phyloP scores from a whole-genome alignment of 2,888 invertebrate species.

The Anaspis maculata region DNA sequence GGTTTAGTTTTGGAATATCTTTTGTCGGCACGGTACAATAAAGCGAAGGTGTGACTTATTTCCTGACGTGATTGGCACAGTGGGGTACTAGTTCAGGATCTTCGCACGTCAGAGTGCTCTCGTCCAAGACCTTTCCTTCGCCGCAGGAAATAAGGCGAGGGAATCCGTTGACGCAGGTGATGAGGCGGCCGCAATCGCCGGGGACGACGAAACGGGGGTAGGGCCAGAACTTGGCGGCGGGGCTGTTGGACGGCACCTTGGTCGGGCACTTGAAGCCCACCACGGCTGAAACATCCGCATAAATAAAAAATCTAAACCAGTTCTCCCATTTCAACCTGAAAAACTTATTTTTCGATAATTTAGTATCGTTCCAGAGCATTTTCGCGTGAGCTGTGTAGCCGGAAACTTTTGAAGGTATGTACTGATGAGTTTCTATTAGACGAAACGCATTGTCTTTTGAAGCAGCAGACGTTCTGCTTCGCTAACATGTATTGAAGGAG shows the following conservation, averaged over 20 bases:
- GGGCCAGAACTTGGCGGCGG: conserved; percentile 85
- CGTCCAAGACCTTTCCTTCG: conserved; percentile 80
- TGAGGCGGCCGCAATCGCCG: conserved; percentile 77
- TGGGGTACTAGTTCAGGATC: conserved; percentile 54
- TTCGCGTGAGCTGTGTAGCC: too few relatives aligned
- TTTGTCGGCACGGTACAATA: too few relatives aligned
- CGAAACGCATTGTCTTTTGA: too few relatives aligned
- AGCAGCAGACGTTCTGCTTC: too few relatives aligned
- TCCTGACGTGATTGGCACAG: conserved; percentile 34
- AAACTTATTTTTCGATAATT: too few relatives aligned
- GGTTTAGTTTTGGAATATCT: too few relatives aligned
- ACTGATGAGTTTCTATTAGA: too few relatives aligned
- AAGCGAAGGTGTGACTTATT: conserved; percentile 19
- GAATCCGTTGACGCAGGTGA: conserved; percentile 85
- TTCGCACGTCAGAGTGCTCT: conserved; percentile 73
- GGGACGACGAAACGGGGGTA: conserved; percentile 85
- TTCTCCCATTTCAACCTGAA: too few relatives aligned
- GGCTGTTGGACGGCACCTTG: conserved; percentile 70
- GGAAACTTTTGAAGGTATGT: too few relatives aligned
- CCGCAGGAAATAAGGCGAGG: conserved; percentile 83
- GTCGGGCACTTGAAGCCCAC: conserved; percentile 89
- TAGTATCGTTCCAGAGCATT: too few relatives aligned
- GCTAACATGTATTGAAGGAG: too few relatives aligned
- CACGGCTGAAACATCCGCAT: conserved; percentile 69
- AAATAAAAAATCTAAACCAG: too few relatives aligned